Conservation (phyloP, 2,797 vertebrate species). For the Dermochelys coriacea region DNA sequence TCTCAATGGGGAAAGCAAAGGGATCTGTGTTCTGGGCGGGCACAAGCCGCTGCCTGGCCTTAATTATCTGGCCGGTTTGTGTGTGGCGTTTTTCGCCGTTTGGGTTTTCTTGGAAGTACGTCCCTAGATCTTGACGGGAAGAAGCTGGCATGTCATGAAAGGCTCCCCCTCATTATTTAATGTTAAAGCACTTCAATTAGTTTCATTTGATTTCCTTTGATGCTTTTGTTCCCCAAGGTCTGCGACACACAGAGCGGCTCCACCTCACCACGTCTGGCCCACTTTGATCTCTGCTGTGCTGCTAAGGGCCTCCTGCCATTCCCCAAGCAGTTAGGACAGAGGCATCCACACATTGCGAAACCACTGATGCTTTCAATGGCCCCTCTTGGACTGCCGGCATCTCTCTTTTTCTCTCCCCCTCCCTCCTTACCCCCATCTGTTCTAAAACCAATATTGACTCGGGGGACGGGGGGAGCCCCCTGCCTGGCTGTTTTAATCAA, state of each 20-base stretch:
- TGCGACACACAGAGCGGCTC: constrained; percentile 43
- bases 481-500: constrained; percentile 67
- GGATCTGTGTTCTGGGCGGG: not conserved
- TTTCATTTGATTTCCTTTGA: constrained; percentile 63
- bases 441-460: constrained; percentile 64
- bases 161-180: constrained; percentile 43
- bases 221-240: constrained; percentile 61
- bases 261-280: constrained; percentile 31
- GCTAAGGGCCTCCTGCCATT: constrained; percentile 65
- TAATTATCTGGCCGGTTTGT: not conserved
- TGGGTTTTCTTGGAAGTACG: not conserved
- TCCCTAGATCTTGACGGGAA: constrained; percentile 27
- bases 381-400: constrained; percentile 3
- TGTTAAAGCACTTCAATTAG: constrained; percentile 52
- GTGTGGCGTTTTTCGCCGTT: not conserved
- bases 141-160: constrained; percentile 45
- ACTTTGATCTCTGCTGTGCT: constrained; percentile 71
- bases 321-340: not conserved
- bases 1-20: fast-evolving
- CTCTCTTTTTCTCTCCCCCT: not conserved
- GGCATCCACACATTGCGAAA: constrained; percentile 18
- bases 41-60: not conserved
- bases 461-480: constrained; percentile 36
- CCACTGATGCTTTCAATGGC: constrained; percentile 12
- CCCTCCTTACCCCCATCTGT: constrained; percentile 49